Percentiles rank a stretch among this genome's conserved stretches.
phyloP scores from a whole-genome alignment of 2,113 vertebrate species.

The Lynx canadensis region DNA sequence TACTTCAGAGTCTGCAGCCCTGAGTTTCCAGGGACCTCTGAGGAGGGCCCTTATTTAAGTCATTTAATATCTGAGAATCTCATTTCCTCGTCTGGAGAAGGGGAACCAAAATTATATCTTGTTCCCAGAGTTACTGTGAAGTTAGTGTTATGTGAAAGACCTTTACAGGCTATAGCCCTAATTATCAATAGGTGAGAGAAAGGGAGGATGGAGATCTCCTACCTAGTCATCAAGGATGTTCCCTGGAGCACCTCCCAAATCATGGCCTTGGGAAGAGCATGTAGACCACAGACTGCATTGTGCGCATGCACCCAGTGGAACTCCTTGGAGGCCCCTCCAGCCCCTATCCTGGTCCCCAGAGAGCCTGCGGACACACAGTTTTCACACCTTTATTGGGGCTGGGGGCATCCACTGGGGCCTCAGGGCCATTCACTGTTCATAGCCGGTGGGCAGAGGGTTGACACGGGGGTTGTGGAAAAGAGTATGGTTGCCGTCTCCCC shows the following conservation, averaged over 20 bases:
- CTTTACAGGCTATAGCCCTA: not conserved
- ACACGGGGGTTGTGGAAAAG: slow-evolving; percentile 92
- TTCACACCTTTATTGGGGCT: slow-evolving; percentile 63
- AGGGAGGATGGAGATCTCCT: not conserved
- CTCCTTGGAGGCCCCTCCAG: fast-evolving
- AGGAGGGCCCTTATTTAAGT: not conserved
- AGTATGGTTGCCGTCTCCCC: slow-evolving; percentile 94
- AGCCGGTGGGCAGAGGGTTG: slow-evolving; percentile 92
- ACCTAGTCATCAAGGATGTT: not conserved
- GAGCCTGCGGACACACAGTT: not conserved
- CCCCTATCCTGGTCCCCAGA: fast-evolving
- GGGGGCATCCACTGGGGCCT: not conserved
- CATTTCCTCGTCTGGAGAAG: not conserved
- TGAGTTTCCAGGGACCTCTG: not conserved
- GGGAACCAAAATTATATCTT: not conserved
- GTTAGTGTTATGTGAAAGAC: not conserved
- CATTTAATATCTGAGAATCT: not conserved
- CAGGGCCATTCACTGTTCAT: slow-evolving; percentile 84
- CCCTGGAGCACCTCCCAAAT: too few relatives aligned
- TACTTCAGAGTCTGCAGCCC: not conserved
- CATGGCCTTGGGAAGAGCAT: not conserved
- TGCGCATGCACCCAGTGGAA: not conserved
- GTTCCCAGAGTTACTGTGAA: not conserved
- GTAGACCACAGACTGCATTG: too few relatives aligned
- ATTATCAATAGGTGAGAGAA: not conserved